phyloP scores from a whole-genome alignment of 1,140 invertebrate genomes.

The Saccostrea cuccullata region DNA sequence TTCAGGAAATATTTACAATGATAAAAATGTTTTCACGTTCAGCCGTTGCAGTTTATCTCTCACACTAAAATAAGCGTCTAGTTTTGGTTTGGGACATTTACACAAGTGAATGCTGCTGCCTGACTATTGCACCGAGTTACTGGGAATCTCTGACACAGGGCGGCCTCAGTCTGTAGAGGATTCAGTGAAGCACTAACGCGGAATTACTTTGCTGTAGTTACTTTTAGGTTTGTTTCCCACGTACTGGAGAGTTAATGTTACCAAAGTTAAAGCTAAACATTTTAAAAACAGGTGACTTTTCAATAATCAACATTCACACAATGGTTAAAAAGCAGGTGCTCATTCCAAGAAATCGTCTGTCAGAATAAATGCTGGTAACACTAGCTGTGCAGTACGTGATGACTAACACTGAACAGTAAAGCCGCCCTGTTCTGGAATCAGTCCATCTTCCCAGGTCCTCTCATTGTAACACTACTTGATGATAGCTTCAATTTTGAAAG shows the following conservation, averaged over 20 bases:
- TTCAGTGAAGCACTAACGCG: neutral
- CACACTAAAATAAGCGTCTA: neutral
- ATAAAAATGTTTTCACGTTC: slow-evolving; percentile 31
- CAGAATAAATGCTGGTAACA: neutral
- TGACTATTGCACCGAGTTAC: slow-evolving; percentile 9
- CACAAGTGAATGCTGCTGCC: slow-evolving; percentile 31
- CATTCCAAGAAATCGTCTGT: neutral
- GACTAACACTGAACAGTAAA: neutral
- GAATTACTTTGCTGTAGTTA: slow-evolving; percentile 12
- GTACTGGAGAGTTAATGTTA: slow-evolving; percentile 21
- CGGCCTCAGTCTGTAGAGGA: neutral
- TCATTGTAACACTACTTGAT: neutral
- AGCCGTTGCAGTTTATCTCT: neutral
- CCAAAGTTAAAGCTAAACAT: neutral
- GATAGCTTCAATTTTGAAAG: slow-evolving; percentile 11
- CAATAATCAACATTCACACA: slow-evolving; percentile 6
- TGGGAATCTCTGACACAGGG: slow-evolving; percentile 4
- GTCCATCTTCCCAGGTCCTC: neutral
- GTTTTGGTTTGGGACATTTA: slow-evolving; percentile 21
- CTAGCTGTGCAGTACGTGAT: slow-evolving; percentile 19
- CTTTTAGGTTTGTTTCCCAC: neutral
- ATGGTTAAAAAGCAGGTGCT: slow-evolving; percentile 3
- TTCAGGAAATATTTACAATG: slow-evolving; percentile 30
- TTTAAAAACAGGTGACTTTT: slow-evolving; percentile 14
- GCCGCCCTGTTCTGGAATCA: neutral